Evolutionary conservation across 2,113 vertebrate species (phyloP).

Genomic region (Uropsilus gracilis): DNA sequence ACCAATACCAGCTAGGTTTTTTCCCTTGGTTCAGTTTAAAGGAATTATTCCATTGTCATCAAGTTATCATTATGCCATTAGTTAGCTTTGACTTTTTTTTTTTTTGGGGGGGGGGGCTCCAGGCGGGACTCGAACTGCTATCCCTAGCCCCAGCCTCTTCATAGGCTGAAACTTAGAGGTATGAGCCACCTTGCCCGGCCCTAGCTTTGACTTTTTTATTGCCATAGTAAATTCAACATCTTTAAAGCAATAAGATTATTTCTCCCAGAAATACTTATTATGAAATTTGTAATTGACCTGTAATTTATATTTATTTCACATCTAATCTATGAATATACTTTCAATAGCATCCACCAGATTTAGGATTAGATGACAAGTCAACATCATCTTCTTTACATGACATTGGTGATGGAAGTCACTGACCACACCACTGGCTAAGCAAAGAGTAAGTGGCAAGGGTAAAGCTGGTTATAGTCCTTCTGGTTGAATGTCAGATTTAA

Average conservation of each 20-base stretch:
- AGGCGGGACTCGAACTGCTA: too few relatives aligned
- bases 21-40: background rate
- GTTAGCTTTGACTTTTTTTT: background rate
- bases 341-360: background rate
- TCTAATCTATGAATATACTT: background rate
- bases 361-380: background rate
- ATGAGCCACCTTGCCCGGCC: too few relatives aligned
- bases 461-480: background rate
- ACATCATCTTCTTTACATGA: background rate
- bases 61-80: background rate
- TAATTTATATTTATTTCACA: background rate
- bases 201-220: background rate
- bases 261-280: background rate
- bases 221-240: background rate
- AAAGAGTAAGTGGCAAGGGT: background rate
- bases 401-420: background rate
- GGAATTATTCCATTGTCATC: background rate
- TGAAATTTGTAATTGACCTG: background rate
- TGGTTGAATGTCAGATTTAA: background rate
- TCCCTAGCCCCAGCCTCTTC: too few relatives aligned
- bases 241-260: background rate
- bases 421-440: background rate
- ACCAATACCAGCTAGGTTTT: too few relatives aligned
- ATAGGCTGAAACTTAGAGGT: too few relatives aligned
- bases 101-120: too few relatives aligned